Evolutionary conservation across 2,113 vertebrate species (phyloP), one percentile per base, ranked within the genome.

Genomic region (Pica pica): DNA sequence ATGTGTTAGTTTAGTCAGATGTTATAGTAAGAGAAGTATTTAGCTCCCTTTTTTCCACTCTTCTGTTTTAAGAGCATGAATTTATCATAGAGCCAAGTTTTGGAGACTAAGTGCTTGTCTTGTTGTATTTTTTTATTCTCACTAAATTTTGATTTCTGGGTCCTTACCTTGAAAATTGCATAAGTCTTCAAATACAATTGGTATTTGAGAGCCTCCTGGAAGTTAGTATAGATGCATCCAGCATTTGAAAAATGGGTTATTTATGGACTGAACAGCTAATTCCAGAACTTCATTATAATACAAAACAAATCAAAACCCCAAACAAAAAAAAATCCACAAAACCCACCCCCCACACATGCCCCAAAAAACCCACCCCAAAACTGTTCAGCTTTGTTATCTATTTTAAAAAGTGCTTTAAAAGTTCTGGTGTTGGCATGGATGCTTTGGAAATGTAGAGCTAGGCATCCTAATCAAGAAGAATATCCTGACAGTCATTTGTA

Each of bases 261-360:
- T 60, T 53, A 33, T 65, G n/a, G 19, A 9, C 2, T 83, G 69
- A 57, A 9, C 49, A 73, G 10, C 26, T 74, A 77, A 74, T 55
- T 71, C 13, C 14, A 65, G 20, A 82, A 26, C 17, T 50, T 4
- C 8, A 30, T 27, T 75, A 5, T 61, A 27, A 79, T 46, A 27
- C 10, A 13, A 52, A 63, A 20, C 1, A 46, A 49, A 37, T 22
- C 10, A 26, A 21, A 35, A 18, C 9, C 10, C 5, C 20, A 46
- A 67, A 35, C 2, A 21, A 47, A 42, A 42, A 42, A 42, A 42
- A 42, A n/a, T n/a, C n/a, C 39, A 3, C 13, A 16, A 42, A 19
- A 31, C 6, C 9, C 6, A 13, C 0, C 1, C 7, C 7, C 14
- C 7, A 7, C 13, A 8, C 33, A 19, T 2, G 3, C 17, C 21